Percentiles rank a stretch among this genome's conserved stretches.
phyloP scores from a whole-genome alignment of 2,113 vertebrate species.

The Leptodactylus fuscus region DNA sequence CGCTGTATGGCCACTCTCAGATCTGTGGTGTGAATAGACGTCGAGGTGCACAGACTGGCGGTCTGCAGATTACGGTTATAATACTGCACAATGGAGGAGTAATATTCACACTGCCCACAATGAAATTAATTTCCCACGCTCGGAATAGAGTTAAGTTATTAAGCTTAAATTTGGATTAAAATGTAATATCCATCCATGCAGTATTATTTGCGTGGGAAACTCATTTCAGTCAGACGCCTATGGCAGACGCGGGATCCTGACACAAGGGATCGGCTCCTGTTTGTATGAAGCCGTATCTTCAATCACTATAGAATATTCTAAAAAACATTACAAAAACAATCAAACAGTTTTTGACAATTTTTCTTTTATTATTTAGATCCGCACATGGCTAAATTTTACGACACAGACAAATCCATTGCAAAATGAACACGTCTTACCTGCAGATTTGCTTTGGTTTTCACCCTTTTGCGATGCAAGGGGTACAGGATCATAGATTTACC shows the following conservation, averaged over 20 bases:
- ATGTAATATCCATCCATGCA: constrained; percentile 20
- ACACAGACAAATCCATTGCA: no score
- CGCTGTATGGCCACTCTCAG: no score
- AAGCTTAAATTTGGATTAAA: constrained; percentile 27
- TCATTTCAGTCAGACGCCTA: background rate
- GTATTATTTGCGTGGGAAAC: constrained; percentile 22
- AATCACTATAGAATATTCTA: no score
- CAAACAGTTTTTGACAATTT: no score
- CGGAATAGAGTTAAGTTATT: background rate
- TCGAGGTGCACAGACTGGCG: background rate
- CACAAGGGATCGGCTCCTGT: background rate
- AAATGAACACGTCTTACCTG: no score
- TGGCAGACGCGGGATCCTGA: background rate
- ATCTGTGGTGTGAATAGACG: background rate
- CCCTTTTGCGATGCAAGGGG: no score
- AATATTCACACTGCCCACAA: background rate
- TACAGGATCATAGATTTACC: no score
- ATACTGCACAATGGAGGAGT: background rate
- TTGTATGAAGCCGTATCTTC: background rate
- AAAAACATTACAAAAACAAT: no score
- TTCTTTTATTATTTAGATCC: no score
- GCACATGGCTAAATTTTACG: no score
- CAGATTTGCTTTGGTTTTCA: no score
- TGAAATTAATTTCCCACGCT: constrained; percentile 27
- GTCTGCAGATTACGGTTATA: background rate